Percentiles rank a stretch among this genome's conserved stretches.
Evolutionary conservation across 1,140 invertebrate genomes (phyloP).

Genomic region (Zaprionus ornatus): DNA sequence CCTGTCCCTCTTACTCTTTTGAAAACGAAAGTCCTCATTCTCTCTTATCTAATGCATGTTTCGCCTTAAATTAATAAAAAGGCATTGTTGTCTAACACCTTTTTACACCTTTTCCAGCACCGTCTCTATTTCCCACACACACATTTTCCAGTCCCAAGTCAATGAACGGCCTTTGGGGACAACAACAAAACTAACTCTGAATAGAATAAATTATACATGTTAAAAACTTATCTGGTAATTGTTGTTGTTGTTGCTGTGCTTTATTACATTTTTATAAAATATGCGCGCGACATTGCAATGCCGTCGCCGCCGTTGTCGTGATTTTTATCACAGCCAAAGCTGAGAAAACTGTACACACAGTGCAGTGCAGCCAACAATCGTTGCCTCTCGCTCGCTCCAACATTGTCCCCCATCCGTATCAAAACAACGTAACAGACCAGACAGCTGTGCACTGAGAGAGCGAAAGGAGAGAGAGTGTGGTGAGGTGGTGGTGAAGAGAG

Average conservation of each 20-base stretch:
- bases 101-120: slow-evolving; percentile 7
- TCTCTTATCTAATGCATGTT: too few species aligned
- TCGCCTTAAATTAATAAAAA: background rate
- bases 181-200: slow-evolving; percentile 17
- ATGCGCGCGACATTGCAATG: slow-evolving; percentile 68
- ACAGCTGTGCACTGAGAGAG: slow-evolving; percentile 57
- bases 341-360: slow-evolving; percentile 73
- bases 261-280: slow-evolving; percentile 47
- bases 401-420: slow-evolving; percentile 17
- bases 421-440: slow-evolving; percentile 56
- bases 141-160: slow-evolving; percentile 33
- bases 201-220: slow-evolving; percentile 39
- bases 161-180: slow-evolving; percentile 73
- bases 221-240: background rate
- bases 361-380: slow-evolving; percentile 3
- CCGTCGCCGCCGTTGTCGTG: slow-evolving; percentile 3
- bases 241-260: slow-evolving; percentile 14
- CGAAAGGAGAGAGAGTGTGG: background rate
- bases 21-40: too few species aligned
- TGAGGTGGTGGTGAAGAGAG: slow-evolving; percentile 7
- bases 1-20: too few species aligned
- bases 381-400: background rate
- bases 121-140: slow-evolving; percentile 16
- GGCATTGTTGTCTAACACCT: background rate
- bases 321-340: slow-evolving; percentile 53